Evolutionary conservation across 2,797 vertebrate genomes (phyloP).

Genomic region (Takifugu ocellatus): DNA sequence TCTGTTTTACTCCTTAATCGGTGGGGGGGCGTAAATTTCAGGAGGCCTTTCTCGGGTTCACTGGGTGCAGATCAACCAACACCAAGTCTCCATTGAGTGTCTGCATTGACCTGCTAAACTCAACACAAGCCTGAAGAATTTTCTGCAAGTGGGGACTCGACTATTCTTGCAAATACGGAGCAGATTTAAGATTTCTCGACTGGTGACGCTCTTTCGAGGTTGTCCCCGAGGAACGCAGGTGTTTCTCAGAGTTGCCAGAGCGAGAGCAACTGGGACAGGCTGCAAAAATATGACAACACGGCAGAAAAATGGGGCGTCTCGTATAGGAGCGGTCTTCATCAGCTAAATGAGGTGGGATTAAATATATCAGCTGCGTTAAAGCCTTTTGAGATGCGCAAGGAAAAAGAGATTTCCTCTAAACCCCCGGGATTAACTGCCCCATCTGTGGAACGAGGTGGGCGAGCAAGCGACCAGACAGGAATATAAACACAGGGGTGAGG

Average conservation of each 20-base stretch:
- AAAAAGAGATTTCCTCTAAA: conserved; percentile 44
- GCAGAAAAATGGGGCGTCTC: conserved; percentile 7
- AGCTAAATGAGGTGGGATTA: conserved; percentile 22
- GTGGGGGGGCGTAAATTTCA: conserved; percentile 44
- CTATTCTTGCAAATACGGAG: not conserved
- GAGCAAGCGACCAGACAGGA: conserved; percentile 39
- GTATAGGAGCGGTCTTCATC: not conserved
- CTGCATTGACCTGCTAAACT: conserved; percentile 29
- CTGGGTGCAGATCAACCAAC: not conserved
- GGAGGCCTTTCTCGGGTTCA: conserved; percentile 40
- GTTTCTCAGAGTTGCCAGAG: not conserved
- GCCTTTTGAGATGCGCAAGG: conserved; percentile 15
- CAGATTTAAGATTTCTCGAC: no score
- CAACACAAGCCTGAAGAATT: not conserved
- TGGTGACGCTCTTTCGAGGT: no score
- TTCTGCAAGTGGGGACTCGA: no score
- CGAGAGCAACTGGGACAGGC: no score
- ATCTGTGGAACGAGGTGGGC: conserved; percentile 22
- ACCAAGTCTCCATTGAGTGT: conserved; percentile 5
- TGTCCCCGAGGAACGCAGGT: no score
- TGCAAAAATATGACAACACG: conserved; percentile 16
- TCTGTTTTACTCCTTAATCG: conserved; percentile 40
- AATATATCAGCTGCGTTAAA: conserved; percentile 42
- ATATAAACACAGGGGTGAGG: conserved; percentile 49
- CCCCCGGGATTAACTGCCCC: conserved; percentile 45